Evolutionary conservation across 1,140 invertebrate genomes (phyloP), one percentile per base, ranked within the genome.

Genomic region (Nebria ingens): DNA sequence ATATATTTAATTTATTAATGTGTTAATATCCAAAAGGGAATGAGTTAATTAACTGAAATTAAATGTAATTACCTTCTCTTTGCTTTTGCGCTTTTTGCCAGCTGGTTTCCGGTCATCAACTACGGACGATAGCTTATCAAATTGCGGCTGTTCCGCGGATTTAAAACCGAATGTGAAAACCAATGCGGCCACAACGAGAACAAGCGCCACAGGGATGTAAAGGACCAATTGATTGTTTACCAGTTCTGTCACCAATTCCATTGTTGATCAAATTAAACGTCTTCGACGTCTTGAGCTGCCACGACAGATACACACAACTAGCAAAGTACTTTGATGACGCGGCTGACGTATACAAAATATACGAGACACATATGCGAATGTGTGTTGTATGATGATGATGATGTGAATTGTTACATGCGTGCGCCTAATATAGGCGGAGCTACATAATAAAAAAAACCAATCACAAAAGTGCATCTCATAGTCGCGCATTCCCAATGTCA

Each of bases 101-200:
- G 74, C 72, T 56, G 77, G 75, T 71, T 84, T 84, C 62, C 78
- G 77, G 59, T 84, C 81, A 60, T 80, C 80, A 45, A 75, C 65
- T 51, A 74, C 66, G 54, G 76, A 66, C 2, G 80, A 75, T 25
- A 85, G 71, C 64, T 85, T 83, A 62, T 82, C 79, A 64, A 85
- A 86, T 60, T 81, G 79, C 61, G 84, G 84, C 69, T 84, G 82
- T 67, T 85, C 80, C 51, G 82, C 78, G 59, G 81, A 78, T 71
- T 83, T 82, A 69, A 87, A 85, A 54, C 84, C 83, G 67, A 85
- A 86, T 53, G 75, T 77, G 72, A 84, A 86, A 61, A 86, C 80
- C 55, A 86, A 71, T 53, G 84, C 71, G 56, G 80, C 81, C 59
- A 74, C 78, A 61, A 84, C 67, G 62, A 85, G 73, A 60, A 83